These are phyloP conservation scores for Pseudochirops corinnae DNA, from an alignment of 2,797 vertebrate species.

Conservation along the genomic window DNA sequence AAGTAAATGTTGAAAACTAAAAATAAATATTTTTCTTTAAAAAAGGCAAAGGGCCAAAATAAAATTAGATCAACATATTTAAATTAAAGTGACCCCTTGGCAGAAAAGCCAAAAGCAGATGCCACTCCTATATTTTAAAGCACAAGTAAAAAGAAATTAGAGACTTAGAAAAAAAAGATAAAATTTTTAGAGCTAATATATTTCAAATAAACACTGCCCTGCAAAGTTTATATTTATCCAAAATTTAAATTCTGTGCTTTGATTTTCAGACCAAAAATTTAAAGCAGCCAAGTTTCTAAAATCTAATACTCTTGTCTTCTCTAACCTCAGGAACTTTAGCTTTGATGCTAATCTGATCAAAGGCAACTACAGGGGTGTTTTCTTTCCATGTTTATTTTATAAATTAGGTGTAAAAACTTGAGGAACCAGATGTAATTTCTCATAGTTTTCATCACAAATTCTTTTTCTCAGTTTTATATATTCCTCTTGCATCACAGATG, in stretches of 20 bases:
- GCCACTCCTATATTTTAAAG: not conserved
- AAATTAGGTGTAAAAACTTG: slow-evolving; percentile 3
- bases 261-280: not conserved
- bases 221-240: not conserved
- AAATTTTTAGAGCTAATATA: not conserved
- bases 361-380: not conserved
- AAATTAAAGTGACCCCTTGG: slow-evolving; percentile 12
- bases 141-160: slow-evolving; percentile 37
- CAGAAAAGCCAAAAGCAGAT: not conserved
- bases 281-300: not conserved
- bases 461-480: slow-evolving; percentile 27
- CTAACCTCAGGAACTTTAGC: not conserved
- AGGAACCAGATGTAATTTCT: slow-evolving; percentile 8
- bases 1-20: no score
- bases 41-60: not conserved
- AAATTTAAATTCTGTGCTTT: not conserved
- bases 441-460: not conserved
- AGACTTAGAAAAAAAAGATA: not conserved
- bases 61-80: not conserved
- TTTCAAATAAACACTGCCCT: not conserved
- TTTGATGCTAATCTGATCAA: not conserved
- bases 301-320: not conserved
- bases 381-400: slow-evolving; percentile 12
- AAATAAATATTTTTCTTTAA: no score
- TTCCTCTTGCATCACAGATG: slow-evolving; percentile 35